Evolutionary conservation across 64 coral and sea anemone species (phyloP), one percentile per base, ranked within the genome.

Genomic region (Catalaphyllia jardinei): DNA sequence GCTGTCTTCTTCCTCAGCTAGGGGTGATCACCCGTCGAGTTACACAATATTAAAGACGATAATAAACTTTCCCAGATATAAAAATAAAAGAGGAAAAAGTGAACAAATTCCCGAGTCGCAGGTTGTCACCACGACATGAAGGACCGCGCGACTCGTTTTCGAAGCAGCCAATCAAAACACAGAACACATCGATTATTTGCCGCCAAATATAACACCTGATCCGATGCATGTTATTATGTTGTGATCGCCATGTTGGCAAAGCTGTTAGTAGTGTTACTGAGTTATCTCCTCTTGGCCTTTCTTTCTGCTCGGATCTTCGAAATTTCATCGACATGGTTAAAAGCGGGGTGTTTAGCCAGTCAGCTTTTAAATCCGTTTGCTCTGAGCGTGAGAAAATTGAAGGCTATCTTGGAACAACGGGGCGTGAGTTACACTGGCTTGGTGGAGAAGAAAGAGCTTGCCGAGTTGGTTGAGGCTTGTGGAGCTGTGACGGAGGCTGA

Each of bases 381-480:
- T 38, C 86, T 99, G n/a, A 99, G 97, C 74, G 97, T 99, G 3
- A 89, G 88, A 91, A 95, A 93, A 61, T 72, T 99, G 16, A 99
- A 99, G 60, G 86, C 94, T 19, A 93, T 99, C 71, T 92, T 99
- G 9, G 97, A 99, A 63, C 87, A 95, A 78, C 82, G 97, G 81
- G 97, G 97, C 39, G 91, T 99, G 24, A 95, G 97, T 73, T 99
- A 99, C 91, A 90, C 73, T 51, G 97, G 97, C 33, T 73, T 95
- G 62, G 89, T 99, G 10, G 97, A 99, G 79, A 99, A 99, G 77
- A 93, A 91, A 60, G 97, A 99, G 24, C 63, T 99, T 22, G 97
- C 91, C 24, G 90, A 99, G 29, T 87, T 99, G 31, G 94, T 99
- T 1, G 88, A 99, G 81, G 97, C 89, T 31, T 95, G 94, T 63